Base-by-base conservation (phyloP, 2,113 vertebrate genomes). In the Dromaius novaehollandiae region DNA sequence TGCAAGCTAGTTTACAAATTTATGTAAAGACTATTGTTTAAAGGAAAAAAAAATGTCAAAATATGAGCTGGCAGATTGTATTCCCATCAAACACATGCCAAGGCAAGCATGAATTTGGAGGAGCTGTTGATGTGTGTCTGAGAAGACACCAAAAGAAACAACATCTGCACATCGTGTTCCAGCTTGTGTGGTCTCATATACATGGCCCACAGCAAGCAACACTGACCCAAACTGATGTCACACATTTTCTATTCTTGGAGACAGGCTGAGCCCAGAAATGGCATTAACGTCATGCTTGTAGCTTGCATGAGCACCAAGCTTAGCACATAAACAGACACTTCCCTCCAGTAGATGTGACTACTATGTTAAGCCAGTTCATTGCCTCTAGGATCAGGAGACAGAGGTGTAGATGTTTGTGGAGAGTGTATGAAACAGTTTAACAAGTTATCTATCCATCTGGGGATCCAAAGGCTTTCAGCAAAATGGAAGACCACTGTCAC, bases 1-100 rank as follows among this genome's bases (percentile, higher is more conserved):
- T 96, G 96, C 96, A 38, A 19, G 78, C 48, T 95, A 90, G 95
- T 97, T 97, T 97, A 97, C 91, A 95, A 96, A 96, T 97, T 93
- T 98, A 91, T 1, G 3, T 90, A 95, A 96, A 95, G 66, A 92
- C 58, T 94, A 90, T 96, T 97, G 82, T 98, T 97, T 97, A 81
- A 90, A 87, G 69, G 60, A 86, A 63, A 89, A 88, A 83, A 90
- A 68, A 46, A 5, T 97, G 97, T 98, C 97, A 98, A 98, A 98
- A 98, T 96, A 97, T 60, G 56, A 60, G 19, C 56, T 60, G 30
- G 56, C 30, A 60, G 56, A 60, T 34, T 17, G 28, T 32, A 32
- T 51, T 76, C 34, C 82, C 24, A 73, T 19, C 32, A 80, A 79
- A 89, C 42, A 65, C 75, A 17, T 28, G 17, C 1, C 5, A 73